Conservation (phyloP, 2,113 vertebrate genomes). For the Sigmodon hispidus region DNA sequence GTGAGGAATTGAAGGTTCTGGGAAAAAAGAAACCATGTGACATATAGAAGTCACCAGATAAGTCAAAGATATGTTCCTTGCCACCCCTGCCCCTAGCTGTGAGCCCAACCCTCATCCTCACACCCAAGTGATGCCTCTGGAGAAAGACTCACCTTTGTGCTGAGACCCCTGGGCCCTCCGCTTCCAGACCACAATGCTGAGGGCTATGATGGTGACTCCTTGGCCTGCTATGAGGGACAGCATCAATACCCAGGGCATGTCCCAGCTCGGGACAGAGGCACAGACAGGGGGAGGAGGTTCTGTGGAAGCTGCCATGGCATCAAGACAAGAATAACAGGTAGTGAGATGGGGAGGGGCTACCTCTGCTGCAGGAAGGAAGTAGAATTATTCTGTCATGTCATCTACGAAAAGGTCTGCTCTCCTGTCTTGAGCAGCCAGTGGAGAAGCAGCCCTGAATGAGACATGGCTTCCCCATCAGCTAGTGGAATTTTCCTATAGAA, state of each 20-base stretch:
- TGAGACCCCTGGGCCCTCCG: background rate
- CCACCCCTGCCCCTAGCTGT: background rate
- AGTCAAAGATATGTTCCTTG: background rate
- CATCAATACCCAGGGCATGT: constrained; percentile 56
- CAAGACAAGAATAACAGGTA: background rate
- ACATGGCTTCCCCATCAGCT: background rate
- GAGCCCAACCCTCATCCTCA: background rate
- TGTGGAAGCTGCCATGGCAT: background rate
- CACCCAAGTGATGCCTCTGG: background rate
- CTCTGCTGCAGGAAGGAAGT: background rate
- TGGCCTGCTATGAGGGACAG: constrained; percentile 45
- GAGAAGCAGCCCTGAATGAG: background rate
- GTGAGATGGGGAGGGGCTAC: background rate
- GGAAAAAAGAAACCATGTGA: background rate
- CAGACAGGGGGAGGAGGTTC: constrained; percentile 11
- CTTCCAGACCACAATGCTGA: constrained; percentile 67
- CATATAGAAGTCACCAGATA: background rate
- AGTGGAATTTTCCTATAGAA: background rate
- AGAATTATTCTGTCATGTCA: background rate
- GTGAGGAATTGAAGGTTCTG: constrained; percentile 49
- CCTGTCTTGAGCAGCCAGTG: background rate
- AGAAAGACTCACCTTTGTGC: constrained; percentile 54
- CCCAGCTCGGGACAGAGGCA: constrained; percentile 2
- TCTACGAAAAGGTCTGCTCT: background rate
- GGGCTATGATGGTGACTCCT: constrained; percentile 37